Evolutionary conservation across 1,140 invertebrate species (phyloP), one percentile per base, ranked within the genome.

Genomic region (Chlorops oryzae): DNA sequence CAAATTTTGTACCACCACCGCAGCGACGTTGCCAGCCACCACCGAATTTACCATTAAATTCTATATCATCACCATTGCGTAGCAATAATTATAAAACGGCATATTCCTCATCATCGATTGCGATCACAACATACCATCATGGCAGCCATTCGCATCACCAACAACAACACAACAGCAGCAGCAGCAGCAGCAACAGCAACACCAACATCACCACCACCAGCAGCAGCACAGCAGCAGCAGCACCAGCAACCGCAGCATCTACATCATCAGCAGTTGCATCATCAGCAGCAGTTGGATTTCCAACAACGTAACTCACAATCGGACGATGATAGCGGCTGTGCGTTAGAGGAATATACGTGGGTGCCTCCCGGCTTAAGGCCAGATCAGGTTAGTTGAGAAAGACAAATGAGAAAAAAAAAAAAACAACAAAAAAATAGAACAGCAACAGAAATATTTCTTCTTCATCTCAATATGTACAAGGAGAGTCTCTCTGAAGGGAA

Each of bases 271-370:
- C 66, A 79, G 54, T 74, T 75, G 27, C 27, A 60, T 47, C 65
- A 70, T 41, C 64, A 69, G 38, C 60, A 79, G 44, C 66, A 79
- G 54, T 74, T 75, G 27, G 81, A 90, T 71, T 87, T 86, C 55
- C 88, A 92, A 63, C 88, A 92, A 63, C 75, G 91, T 41, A 91
- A 95, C 65, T 93, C 90, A 2, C 92, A 95, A 63, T 93, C 89
- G 45, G 94, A 97, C 72, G 93, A 97, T 70, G 95, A 98, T 76
- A 94, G 90, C 34, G 94, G 95, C 9, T 98, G 94, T 69, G 92
- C 93, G 9, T 76, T 98, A 41, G 94, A 98, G 69, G 96, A 98
- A 70, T 98, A 98, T 75, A 94, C 92, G 1, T 98, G 95, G 95
- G 91, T 97, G 42, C 96, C 96, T 28, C 90, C 91, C 4, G 93